Base-by-base conservation (phyloP, 2,797 vertebrate genomes). In the Craterocephalus amniculus region DNA sequence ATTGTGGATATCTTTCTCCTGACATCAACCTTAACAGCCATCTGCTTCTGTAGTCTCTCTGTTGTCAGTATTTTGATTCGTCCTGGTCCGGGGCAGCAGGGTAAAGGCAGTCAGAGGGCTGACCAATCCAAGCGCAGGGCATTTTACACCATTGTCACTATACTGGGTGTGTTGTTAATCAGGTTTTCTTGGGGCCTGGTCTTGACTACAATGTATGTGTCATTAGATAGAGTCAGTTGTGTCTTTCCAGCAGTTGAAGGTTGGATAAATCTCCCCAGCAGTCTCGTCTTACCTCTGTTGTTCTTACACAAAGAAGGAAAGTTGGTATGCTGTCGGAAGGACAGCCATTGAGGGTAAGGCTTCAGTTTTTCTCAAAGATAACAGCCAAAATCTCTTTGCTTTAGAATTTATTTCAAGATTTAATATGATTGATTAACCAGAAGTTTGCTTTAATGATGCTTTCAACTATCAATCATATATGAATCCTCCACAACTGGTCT, bases 231-330 rank as follows among this genome's bases (percentile, higher is more conserved):
- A 2, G 32, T 3, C 3, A 20, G 29, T 22, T 65, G 63, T 65
- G 20, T 40, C 8, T 10, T 56, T 29, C 40, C 29, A 6, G 18
- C 13, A 20, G 29, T 51, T 29, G 18, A 36, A 29, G 20, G 34
- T 12, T 65, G 63, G 63, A 55, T 65, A 29, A 65, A 65, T 31
- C 51, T 65, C 7, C 63, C 63, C 34, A 55, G 63, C 63, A 65
- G 63, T 0, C 51, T 65, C 35, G 49, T 55, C 2, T 31, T 55
- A 40, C 63, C 63, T 11, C 63, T 65, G 34, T 12, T 65, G 26
- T 65, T 65, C 40, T 11, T 65, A 20, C 35, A 65, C 27, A 65
- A 52, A 38, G 0, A 51, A 40, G 35, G 63, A 4, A 65, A 64
- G n/a, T 55, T 55, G 8, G 26, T 29, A 16, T 65, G 49, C 3